Evolutionary conservation across 2,888 invertebrate species (phyloP), one percentile per base, ranked within the genome.

Genomic region (Synanthedon andrenaeformis): DNA sequence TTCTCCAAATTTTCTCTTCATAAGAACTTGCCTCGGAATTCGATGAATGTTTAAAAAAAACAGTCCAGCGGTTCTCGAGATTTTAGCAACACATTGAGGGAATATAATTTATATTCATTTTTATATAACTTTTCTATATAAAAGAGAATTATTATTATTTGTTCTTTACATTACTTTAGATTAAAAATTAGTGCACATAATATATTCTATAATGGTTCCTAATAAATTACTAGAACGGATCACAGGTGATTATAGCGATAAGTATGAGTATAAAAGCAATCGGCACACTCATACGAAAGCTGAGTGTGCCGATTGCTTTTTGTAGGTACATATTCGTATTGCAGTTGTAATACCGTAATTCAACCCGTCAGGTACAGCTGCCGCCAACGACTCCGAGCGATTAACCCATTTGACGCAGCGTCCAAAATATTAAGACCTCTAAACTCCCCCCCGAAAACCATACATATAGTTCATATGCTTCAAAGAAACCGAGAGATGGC

Each of bases 341-440:
- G 74, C 70, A 63, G 62, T 58, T 61, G 65, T 74, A 74, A 76
- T 76, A 70, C 78, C 77, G 79, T 83, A 82, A 82, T 79, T 85
- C 81, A 76, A 76, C 68, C 72, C 78, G 83, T 84, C 86, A 84
- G 80, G 76, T 80, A 74, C 86, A 86, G 82, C 81, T 79, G 84
- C 71, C 71, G 71, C 70, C 69, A 67, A 70, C 73, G 76, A 77
- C 78, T 80, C 67, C 76, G 64, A 73, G 68, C 82, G 82, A 86
- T 86, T 85, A 86, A 86, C 82, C 82, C 82, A 82, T 84, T 84
- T 82, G 51, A 59, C 56, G 57, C 56, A 56, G 57, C 41, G 41
- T 51, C 54, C 23, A 51, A n/a, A 42, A 41, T 54, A 54, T n/a
- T n/a, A 14, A 48, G 51, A 51, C 42, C 50, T 35, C 51, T 41